Base-by-base conservation (phyloP, 1,140 invertebrate genomes). In the Phocides pigmalion region DNA sequence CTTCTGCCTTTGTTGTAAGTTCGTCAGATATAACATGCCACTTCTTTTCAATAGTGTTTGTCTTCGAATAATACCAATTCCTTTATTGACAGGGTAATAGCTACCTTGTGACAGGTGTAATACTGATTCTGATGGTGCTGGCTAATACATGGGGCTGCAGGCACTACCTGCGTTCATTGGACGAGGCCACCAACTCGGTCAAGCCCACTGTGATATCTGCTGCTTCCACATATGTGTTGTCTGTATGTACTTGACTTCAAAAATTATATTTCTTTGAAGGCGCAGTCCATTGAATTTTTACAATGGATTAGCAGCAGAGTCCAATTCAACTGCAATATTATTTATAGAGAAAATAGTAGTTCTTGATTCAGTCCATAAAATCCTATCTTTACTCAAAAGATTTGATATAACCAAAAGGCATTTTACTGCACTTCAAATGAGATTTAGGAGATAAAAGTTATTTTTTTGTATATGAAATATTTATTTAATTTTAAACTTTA, bases 151-250 rank as follows among this genome's bases (percentile, higher is more conserved):
- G 91, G 64, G 93, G 94, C 20, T 94, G 93, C 78, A 92, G 93
- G 6, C 92, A 93, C 65, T 95, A 94, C 76, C 92, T 94, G 39
- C 93, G 93, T 64, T 93, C 93, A 2, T 79, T 95, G 3, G 92
- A 94, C 53, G 79, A 82, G 0, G 90, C 92, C 4, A 71, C 79
- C 17, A 94, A 93, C 61, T 94, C 94, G 4, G 91, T 94, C 14
- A 90, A 92, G 8, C 92, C 93, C 6, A 95, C 94, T 3, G 89
- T 95, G 15, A 89, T 92, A 66, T 94, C 93, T 53, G 84, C 94
- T 16, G 92, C 93, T 3, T 92, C 93, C 3, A 95, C 94, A 80
- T 95, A 94, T 72, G 81, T 95, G 42, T 87, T 93, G 62, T 94
- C 94, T 67, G 94, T 95, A 92, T 92, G 93, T 87, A 63, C 46